phyloP scores from a whole-genome alignment of 2,797 vertebrate genomes.

The Lepilemur ruficaudatus region DNA sequence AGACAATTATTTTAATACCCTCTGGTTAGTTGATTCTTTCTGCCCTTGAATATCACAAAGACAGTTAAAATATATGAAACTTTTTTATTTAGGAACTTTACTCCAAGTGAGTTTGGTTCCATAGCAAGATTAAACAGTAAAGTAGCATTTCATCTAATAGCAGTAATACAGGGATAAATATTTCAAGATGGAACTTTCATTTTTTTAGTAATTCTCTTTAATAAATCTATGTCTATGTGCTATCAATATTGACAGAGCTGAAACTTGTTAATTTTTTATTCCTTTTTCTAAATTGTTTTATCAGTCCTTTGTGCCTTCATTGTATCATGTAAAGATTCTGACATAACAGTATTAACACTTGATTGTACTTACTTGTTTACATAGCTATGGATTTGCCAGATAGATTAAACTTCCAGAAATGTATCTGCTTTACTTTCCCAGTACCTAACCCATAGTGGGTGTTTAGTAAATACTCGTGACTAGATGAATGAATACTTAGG shows the following conservation, averaged over 20 bases:
- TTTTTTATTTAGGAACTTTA: slow-evolving; percentile 11
- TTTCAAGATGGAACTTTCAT: slow-evolving; percentile 18
- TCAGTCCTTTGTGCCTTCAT: background rate
- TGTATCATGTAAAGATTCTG: slow-evolving; percentile 30
- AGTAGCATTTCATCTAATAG: slow-evolving; percentile 21
- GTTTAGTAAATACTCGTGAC: slow-evolving; percentile 7
- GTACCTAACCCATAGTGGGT: background rate
- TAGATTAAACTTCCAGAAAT: slow-evolving; percentile 9
- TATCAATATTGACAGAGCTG: background rate
- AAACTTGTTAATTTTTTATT: slow-evolving; percentile 13
- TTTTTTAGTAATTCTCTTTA: slow-evolving; percentile 28
- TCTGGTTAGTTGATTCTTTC: slow-evolving; percentile 88
- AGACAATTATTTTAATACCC: slow-evolving; percentile 93
- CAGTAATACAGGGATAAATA: background rate
- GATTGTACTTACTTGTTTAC: background rate
- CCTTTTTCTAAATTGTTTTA: slow-evolving; percentile 17
- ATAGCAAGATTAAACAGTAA: slow-evolving; percentile 47
- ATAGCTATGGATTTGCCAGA: background rate
- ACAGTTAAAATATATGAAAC: slow-evolving; percentile 3
- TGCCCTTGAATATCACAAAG: background rate
- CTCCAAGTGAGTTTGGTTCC: slow-evolving; percentile 5
- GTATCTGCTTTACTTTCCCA: slow-evolving; percentile 27
- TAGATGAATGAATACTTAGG: slow-evolving; percentile 63
- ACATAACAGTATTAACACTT: slow-evolving; percentile 1
- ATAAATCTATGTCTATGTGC: background rate